Conservation (phyloP, 2,113 vertebrate genomes). For the Muscicapa adusta region DNA sequence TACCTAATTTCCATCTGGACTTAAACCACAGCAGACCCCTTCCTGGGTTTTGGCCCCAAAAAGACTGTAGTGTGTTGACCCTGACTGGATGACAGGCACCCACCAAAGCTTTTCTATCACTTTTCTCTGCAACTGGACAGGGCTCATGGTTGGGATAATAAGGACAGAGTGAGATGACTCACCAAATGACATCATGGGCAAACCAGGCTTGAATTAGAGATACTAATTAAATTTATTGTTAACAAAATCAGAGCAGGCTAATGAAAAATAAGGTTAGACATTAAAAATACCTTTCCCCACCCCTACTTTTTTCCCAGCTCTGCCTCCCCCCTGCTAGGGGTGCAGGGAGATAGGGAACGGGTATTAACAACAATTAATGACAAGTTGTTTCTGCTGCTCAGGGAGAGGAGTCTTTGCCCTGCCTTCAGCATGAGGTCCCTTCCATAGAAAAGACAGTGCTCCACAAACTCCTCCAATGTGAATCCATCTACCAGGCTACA, state of each 20-base stretch:
- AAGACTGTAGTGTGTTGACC: background rate
- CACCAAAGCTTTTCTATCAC: background rate
- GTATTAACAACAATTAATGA: background rate
- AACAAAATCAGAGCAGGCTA: too few species aligned
- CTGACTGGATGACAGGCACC: background rate
- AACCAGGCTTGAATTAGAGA: background rate
- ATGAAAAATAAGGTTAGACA: too few species aligned
- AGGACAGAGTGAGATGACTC: background rate
- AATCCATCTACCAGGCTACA: background rate
- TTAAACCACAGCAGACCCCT: background rate
- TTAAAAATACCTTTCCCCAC: background rate
- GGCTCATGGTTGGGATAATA: background rate
- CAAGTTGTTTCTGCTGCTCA: background rate
- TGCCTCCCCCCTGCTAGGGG: fast-evolving
- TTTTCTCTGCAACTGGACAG: background rate
- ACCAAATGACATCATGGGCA: background rate
- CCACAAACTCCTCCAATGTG: background rate
- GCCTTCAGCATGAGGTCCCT: background rate
- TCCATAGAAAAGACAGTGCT: background rate
- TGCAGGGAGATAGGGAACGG: background rate
- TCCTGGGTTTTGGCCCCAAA: background rate
- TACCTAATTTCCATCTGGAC: background rate
- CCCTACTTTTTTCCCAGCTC: background rate
- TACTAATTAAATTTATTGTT: background rate
- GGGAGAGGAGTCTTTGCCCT: background rate